Evolutionary conservation across 2,888 invertebrate species (phyloP), one percentile per base, ranked within the genome.

Genomic region (Miltochrista miniata): DNA sequence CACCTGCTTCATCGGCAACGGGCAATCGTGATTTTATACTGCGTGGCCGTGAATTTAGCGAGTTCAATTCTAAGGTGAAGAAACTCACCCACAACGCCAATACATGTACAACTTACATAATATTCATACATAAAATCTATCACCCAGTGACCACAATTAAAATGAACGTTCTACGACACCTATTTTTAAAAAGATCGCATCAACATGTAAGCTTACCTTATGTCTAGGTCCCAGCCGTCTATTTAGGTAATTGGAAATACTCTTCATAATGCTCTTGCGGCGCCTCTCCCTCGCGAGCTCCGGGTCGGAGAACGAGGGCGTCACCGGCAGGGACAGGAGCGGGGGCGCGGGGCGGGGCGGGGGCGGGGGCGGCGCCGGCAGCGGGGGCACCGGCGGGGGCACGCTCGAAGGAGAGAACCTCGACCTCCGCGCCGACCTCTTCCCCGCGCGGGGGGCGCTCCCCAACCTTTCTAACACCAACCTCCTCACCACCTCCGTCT

Each of bases 401-500:
- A 64, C 54, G 1, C 31, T 56, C 2, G 64, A 61, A 5, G 79
- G 80, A 0, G 82, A 74, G n/a, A 68, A 70, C 4, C 79, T 71
- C 43, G 68, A 58, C 42, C 74, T 64, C 1, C 81, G 72, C 30
- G 73, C 50, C 0, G 78, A 69, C 61, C 80, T 83, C 51, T 76
- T 72, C 5, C 65, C 64, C 4, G 56, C 56, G 2, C 77, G 69
- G 15, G 76, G 68, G 1, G 70, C 80, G 36, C 72, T 79, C 0
- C 90, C 90, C 68, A 96, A 88, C 81, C 96, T 95, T 73, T 95
- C 96, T 93, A 97, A 94, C 45, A 97, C 95, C 84, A 97, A 90
- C 77, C 97, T 95, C 70, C 97, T 94, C 41, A 97, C 96, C 24
- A 97, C 92, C 76, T 95, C 96, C 60, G 96, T 97, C 82, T 97